These are phyloP conservation scores for Diarsia brunnea DNA, from an alignment of 2,888 invertebrate genomes.

Conservation along the genomic window DNA sequence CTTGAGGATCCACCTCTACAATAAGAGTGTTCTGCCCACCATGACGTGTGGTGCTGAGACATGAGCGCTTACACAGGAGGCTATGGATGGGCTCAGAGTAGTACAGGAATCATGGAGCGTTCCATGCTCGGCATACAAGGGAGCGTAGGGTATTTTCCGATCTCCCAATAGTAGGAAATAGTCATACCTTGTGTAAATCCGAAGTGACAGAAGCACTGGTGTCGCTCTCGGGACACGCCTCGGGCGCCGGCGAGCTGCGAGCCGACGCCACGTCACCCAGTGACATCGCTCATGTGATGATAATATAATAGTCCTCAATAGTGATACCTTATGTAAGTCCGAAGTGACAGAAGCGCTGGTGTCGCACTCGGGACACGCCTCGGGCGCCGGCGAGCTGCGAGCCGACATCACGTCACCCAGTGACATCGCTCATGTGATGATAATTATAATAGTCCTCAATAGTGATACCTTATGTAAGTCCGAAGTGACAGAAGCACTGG, in stretches of 20 bases:
- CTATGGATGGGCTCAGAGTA: too few relatives aligned
- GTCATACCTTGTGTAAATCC: conserved; percentile 86
- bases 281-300: conserved; percentile 75
- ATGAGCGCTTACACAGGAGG: too few relatives aligned
- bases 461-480: conserved; percentile 86
- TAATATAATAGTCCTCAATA: not conserved
- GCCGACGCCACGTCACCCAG: conserved; percentile 87
- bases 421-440: conserved; percentile 75
- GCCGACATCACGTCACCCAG: conserved; percentile 87
- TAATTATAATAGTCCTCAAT: not conserved
- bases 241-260: conserved; percentile 85
- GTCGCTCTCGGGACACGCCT: conserved; percentile 88
- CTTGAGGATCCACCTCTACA: too few relatives aligned
- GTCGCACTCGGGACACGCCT: conserved; percentile 88
- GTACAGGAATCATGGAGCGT: too few relatives aligned
- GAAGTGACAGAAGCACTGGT: conserved; percentile 89
- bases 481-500: conserved; percentile 88
- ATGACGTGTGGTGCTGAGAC: too few relatives aligned
- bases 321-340: conserved; percentile 86
- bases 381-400: conserved; percentile 85
- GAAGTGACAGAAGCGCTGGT: conserved; percentile 89
- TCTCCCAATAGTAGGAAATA: too few relatives aligned
- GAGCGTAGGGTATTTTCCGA: too few relatives aligned
- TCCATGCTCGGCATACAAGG: too few relatives aligned
- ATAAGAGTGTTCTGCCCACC: too few relatives aligned